Conservation (phyloP, 2,113 vertebrate genomes). For the Neodon shergylaensis region DNA sequence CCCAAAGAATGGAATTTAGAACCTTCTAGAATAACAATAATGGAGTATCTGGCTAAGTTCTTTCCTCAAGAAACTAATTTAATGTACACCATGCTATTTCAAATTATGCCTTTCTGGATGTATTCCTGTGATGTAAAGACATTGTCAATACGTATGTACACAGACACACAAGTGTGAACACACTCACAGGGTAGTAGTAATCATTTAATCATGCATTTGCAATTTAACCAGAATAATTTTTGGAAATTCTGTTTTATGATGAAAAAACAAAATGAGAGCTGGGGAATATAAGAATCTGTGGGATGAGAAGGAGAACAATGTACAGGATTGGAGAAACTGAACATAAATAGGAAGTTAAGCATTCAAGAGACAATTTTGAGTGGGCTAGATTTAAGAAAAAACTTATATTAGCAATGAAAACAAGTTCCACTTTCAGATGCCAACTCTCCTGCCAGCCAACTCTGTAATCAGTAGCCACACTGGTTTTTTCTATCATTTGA, state of each 20-base stretch:
- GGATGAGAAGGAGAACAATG: not conserved
- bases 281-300: not conserved
- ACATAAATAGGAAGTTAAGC: not conserved
- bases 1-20: not conserved
- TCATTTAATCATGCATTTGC: slow-evolving; percentile 36
- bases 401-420: slow-evolving; percentile 22
- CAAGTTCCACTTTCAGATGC: slow-evolving; percentile 28
- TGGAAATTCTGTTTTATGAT: not conserved
- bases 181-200: not conserved
- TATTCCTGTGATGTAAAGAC: not conserved
- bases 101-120: slow-evolving; percentile 31
- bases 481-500: not conserved
- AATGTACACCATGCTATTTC: not conserved
- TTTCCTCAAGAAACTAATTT: slow-evolving; percentile 14
- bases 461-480: not conserved
- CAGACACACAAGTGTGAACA: not conserved
- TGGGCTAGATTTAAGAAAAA: not conserved
- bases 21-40: not conserved
- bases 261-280: slow-evolving; percentile 28
- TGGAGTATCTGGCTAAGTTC: not conserved
- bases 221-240: slow-evolving; percentile 31
- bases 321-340: not conserved
- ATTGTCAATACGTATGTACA: not conserved
- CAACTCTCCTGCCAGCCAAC: not conserved
- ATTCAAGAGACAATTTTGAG: slow-evolving; percentile 25